Conservation (phyloP, 2,113 vertebrate species). For the Corvus hawaiiensis region DNA sequence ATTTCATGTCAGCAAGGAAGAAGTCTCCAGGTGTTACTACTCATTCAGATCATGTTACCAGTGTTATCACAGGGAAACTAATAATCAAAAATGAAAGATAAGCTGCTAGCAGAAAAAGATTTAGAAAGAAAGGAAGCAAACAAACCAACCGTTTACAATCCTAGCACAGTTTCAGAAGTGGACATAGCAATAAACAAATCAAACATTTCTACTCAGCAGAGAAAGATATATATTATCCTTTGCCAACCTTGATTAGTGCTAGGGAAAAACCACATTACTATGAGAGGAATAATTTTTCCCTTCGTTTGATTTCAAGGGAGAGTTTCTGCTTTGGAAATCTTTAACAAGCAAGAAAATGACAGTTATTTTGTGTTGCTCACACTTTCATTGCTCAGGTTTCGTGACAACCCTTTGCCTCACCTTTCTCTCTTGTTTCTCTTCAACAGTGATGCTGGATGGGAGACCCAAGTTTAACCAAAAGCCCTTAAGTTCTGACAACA, state of each 20-base stretch:
- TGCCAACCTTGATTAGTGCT: not conserved
- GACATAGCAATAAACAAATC: not conserved
- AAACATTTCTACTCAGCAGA: not conserved
- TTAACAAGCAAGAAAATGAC: not conserved
- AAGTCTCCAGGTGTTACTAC: not conserved
- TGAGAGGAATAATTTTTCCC: not conserved
- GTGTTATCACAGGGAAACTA: not conserved
- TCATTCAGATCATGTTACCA: slow-evolving; percentile 33
- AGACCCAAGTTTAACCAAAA: not conserved
- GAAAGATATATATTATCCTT: not conserved
- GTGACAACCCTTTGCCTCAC: not conserved
- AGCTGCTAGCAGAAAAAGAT: not conserved
- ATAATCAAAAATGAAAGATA: not conserved
- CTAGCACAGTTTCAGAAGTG: not conserved
- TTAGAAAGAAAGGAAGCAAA: not conserved
- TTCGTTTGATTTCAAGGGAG: not conserved
- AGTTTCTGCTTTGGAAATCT: not conserved
- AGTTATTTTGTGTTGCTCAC: not conserved
- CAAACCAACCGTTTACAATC: not conserved
- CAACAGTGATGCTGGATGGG: not conserved
- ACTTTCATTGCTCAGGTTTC: not conserved
- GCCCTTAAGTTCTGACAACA: not conserved
- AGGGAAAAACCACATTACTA: not conserved
- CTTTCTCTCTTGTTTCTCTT: not conserved
- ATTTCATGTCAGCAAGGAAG: slow-evolving; percentile 25